phyloP scores from a whole-genome alignment of 1,140 invertebrate species.

The Eulimnadia texana region DNA sequence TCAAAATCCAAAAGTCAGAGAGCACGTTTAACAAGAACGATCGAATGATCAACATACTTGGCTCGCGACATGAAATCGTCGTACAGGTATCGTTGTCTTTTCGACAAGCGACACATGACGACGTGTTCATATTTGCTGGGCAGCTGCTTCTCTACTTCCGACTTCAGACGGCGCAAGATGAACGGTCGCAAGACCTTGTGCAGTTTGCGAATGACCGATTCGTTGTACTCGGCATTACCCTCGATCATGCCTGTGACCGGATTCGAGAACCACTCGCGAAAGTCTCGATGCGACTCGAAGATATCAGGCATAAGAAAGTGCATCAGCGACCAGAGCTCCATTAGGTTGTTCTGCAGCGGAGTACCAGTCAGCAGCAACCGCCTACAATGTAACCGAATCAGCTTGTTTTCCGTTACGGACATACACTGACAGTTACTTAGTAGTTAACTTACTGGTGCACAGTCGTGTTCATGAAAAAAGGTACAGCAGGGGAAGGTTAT shows the following conservation, averaged over 20 bases:
- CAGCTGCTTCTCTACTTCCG: constrained; percentile 98
- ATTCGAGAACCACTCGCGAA: constrained; percentile 98
- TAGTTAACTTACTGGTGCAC: neutral
- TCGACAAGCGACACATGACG: constrained; percentile 87
- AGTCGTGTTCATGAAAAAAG: too few relatives aligned
- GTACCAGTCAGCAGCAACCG: constrained; percentile 92
- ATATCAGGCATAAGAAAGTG: constrained; percentile 99
- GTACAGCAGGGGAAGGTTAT: too few relatives aligned
- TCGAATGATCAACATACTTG: too few relatives aligned
- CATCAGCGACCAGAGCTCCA: constrained; percentile 99
- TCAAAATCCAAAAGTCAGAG: too few relatives aligned
- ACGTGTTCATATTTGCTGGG: constrained; percentile 98
- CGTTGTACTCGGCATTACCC: constrained; percentile 88
- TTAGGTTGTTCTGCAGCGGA: constrained; percentile 95
- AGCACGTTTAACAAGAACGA: constrained; percentile 2
- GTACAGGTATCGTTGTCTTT: constrained; percentile 92
- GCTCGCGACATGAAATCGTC: constrained; percentile 98
- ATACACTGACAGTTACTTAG: neutral
- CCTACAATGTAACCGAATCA: constrained; percentile 34
- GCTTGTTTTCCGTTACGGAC: constrained; percentile 10
- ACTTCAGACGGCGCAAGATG: constrained; percentile 84
- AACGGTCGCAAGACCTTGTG: constrained; percentile 97
- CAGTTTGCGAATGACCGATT: constrained; percentile 79
- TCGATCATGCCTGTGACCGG: constrained; percentile 97
- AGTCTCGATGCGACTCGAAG: constrained; percentile 93